Conservation (phyloP, 2,888 invertebrate genomes). For the Himalopsyche kuldschensis region DNA sequence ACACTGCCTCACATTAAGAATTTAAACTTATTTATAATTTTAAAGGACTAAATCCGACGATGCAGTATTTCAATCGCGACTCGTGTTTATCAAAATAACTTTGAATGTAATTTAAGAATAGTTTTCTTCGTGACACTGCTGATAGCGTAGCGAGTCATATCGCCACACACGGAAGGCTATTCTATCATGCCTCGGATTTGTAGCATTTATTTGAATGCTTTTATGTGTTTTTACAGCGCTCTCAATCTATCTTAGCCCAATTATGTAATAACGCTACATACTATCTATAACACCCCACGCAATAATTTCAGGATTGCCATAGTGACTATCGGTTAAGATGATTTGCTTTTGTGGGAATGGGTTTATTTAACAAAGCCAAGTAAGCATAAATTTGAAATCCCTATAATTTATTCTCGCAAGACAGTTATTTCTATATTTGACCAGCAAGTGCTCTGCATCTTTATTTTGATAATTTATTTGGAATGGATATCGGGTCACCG, state of each 20-base stretch:
- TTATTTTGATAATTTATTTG: not conserved
- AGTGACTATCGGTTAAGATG: not conserved
- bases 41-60: not conserved
- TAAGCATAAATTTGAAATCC: not conserved
- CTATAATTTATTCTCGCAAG: not conserved
- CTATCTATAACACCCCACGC: too few relatives aligned
- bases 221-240: not conserved
- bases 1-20: not conserved
- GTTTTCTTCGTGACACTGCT: not conserved
- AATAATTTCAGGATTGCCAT: too few relatives aligned
- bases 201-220: not conserved
- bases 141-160: not conserved
- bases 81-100: not conserved
- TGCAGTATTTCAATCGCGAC: not conserved
- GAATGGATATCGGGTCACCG: not conserved
- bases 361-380: not conserved
- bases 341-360: not conserved
- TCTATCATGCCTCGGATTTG: not conserved
- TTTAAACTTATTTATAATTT: not conserved
- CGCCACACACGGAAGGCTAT: not conserved
- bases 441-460: not conserved
- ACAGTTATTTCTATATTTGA: not conserved
- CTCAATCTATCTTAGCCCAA: not conserved
- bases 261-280: too few relatives aligned
- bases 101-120: not conserved